A percentile compares a stretch with the other conserved stretches of the same genome.
Evolutionary conservation across 2,113 vertebrate genomes (phyloP).

Genomic region (Sapayoa aenigma): DNA sequence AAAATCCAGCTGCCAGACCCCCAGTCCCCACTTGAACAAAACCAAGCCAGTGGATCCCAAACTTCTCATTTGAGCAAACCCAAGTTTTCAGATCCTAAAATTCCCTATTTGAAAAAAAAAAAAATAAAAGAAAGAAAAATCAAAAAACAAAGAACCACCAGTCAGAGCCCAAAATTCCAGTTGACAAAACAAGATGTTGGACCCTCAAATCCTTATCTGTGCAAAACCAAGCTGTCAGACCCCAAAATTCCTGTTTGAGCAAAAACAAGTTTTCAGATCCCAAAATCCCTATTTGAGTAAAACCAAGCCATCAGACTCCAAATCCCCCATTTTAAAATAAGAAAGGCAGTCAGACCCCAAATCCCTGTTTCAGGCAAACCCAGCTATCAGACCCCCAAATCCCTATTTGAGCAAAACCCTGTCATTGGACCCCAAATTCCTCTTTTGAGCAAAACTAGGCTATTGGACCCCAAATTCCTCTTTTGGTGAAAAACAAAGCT

Average conservation of each 20-base stretch:
- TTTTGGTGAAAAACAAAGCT: accelerated
- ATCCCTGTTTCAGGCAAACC: not conserved
- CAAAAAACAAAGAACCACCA: too few relatives aligned
- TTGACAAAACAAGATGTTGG: accelerated
- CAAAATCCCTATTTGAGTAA: accelerated
- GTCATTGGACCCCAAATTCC: not conserved
- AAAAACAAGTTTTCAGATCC: not conserved
- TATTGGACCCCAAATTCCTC: too few relatives aligned
- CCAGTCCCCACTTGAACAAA: not conserved
- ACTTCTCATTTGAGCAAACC: not conserved
- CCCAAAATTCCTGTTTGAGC: not conserved
- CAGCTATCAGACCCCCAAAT: not conserved
- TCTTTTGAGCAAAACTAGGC: accelerated
- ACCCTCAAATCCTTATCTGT: not conserved
- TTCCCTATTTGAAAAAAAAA: not conserved
- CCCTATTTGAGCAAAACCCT: accelerated
- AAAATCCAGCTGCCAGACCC: too few relatives aligned
- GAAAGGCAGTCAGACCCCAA: accelerated
- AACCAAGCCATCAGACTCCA: not conserved
- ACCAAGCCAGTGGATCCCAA: not conserved
- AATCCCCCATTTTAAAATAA: accelerated
- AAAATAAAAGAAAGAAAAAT: not conserved
- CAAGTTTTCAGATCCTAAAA: not conserved
- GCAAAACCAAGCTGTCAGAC: not conserved
- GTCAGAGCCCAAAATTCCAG: not conserved